Base-by-base conservation (phyloP, 2,797 vertebrate species). In the Microchirus variegatus region DNA sequence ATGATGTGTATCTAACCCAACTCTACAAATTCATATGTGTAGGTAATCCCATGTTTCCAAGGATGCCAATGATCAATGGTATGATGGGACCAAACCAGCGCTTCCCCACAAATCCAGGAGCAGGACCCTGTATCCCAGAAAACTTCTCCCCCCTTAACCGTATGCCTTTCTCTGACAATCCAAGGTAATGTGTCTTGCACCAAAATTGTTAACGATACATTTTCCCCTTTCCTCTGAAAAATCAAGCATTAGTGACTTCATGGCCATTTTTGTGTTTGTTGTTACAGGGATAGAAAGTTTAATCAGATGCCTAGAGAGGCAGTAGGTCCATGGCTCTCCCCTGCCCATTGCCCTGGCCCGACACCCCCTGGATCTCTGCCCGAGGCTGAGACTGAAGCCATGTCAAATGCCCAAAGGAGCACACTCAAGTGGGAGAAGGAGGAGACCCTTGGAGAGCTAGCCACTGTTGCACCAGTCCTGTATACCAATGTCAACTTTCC, bases 371-470 rank as follows among this genome's bases (percentile, higher is more conserved):
- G 86, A 73, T 78, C 91, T 52, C 67, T 87, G 62, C 78, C 89
- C 2, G 93, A 94, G 57, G 89, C 89, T 22, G 93, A 94, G 77
- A 90, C 89, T 80, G 98, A 99, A 83, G 96, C 95, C 2, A 94
- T 99, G 95, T 99, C 97, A 37, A 98, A 94, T 38, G 95, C 97
- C 70, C 98, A 99, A 66, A 94, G 96, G 79, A 99, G 97, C 83
- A 98, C 96, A 1, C 94, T 99, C 0, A 99, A 99, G 75, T 99
- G 98, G 98, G 98, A 99, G 81, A 99, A 98, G 65, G 98, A 99
- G 70, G 97, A 99, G 87, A 95, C 96, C 4, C 94, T 99, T 60
- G 98, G 96, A 48, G 97, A 99, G 72, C 94, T 96, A 88, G 98
- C 98, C 49, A 99, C 97, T 1, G 97, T 99, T 9, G 97, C 98